Evolutionary conservation across 2,797 vertebrate genomes (phyloP).

Genomic region (Sebastes trivittatus): DNA sequence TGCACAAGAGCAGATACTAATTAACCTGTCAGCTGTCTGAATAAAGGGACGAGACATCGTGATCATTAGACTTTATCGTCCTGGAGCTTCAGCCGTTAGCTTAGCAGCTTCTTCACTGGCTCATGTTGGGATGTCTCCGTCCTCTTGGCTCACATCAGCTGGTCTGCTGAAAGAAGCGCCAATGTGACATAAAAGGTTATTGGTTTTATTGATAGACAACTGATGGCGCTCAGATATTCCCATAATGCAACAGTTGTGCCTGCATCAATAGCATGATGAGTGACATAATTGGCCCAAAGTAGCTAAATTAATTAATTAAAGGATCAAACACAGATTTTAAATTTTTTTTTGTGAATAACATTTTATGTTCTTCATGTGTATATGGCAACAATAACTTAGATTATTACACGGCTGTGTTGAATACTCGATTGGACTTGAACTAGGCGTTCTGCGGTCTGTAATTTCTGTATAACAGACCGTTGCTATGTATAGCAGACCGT

Average conservation of each 20-base stretch:
- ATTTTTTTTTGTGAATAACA: not conserved
- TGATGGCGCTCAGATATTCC: not conserved
- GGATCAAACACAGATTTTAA: not conserved
- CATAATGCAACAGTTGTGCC: not conserved
- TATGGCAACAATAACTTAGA: not conserved
- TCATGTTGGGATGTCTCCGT: not conserved
- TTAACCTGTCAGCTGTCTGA: not conserved
- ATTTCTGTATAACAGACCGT: too few species aligned
- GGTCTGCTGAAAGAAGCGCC: not conserved
- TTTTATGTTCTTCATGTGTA: not conserved
- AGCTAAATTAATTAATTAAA: not conserved
- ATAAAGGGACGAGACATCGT: rapidly evolving
- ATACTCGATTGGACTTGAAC: too few species aligned
- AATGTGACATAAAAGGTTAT: not conserved
- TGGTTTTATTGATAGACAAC: not conserved
- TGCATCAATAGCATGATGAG: not conserved
- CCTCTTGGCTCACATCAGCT: not conserved
- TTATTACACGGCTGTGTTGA: not conserved
- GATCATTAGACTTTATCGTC: not conserved
- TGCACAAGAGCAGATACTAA: not conserved
- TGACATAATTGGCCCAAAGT: not conserved
- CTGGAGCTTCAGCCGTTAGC: not conserved
- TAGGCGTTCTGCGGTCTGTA: too few species aligned
- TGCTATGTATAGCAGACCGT: too few species aligned
- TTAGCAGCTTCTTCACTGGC: not conserved